Conservation (phyloP, 2,888 invertebrate species). For the Piscicola geometra region DNA sequence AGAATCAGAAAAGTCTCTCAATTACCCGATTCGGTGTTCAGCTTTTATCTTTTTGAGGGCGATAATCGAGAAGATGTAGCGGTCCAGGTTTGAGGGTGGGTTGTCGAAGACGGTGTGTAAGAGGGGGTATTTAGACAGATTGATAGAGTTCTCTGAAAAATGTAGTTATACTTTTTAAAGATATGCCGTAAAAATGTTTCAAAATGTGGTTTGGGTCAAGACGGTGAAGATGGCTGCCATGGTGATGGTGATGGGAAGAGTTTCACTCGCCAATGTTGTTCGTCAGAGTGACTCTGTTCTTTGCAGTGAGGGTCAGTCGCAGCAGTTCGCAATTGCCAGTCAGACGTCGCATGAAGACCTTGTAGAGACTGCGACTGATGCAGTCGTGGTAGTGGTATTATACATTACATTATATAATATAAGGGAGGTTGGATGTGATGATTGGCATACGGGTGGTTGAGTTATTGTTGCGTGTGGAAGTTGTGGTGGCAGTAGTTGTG, state of each 20-base stretch:
- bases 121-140: not conserved
- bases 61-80: not conserved
- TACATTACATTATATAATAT: too few species aligned
- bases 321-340: constrained; percentile 1
- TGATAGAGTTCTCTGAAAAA: not conserved
- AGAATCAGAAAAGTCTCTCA: not conserved
- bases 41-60: not conserved
- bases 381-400: too few species aligned
- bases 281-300: not conserved
- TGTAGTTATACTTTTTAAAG: too few species aligned
- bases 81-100: not conserved
- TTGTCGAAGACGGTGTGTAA: not conserved
- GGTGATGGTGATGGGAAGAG: not conserved
- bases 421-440: too few species aligned
- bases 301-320: not conserved
- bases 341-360: not conserved
- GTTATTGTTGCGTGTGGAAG: too few species aligned
- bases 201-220: too few species aligned
- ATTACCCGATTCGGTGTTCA: not conserved
- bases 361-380: not conserved
- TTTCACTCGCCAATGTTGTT: constrained; percentile 2
- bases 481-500: too few species aligned
- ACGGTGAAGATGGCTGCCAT: not conserved
- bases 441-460: too few species aligned
- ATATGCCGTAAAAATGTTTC: too few species aligned